Evolutionary conservation across 2,888 invertebrate genomes (phyloP).

Genomic region (Rhogogaster chlorosoma): DNA sequence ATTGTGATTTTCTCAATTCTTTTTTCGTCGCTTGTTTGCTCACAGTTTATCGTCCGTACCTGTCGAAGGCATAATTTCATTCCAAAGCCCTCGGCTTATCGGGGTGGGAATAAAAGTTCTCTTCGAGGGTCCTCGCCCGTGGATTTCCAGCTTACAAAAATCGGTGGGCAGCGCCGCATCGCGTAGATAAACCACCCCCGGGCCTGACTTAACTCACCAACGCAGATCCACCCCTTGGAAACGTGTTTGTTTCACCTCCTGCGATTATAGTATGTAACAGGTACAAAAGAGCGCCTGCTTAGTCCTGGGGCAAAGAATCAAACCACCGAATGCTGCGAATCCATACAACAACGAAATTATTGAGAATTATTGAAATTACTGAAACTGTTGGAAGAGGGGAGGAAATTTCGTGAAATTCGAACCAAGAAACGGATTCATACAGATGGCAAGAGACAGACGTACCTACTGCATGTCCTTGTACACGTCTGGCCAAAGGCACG

Average conservation of each 20-base stretch:
- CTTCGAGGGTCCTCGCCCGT: conserved; percentile 15
- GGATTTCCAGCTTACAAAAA: conserved; percentile 36
- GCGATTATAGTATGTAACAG: conserved; percentile 5
- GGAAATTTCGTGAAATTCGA: not conserved
- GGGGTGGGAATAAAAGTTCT: conserved; percentile 42
- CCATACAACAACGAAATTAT: too few relatives aligned
- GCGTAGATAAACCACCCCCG: conserved; percentile 41
- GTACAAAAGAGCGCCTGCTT: not conserved
- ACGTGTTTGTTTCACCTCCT: conserved; percentile 14
- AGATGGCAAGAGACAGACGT: not conserved
- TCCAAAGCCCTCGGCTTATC: conserved; percentile 48
- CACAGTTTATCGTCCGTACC: conserved; percentile 35
- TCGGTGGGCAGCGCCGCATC: conserved; percentile 37
- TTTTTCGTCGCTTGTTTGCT: conserved; percentile 1
- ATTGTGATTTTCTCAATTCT: not conserved
- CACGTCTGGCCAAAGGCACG: not conserved
- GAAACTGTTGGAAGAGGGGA: not conserved
- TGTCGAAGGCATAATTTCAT: conserved; percentile 47
- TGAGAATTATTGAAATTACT: not conserved
- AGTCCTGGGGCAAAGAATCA: not conserved
- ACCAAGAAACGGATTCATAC: not conserved
- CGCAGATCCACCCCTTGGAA: not conserved
- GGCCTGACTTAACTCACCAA: conserved; percentile 35
- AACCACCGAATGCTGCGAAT: not conserved
- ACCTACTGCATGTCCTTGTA: not conserved